Percentiles rank a stretch among this genome's conserved stretches.
Evolutionary conservation across 2,113 vertebrate genomes (phyloP).

Genomic region (Menura novaehollandiae): DNA sequence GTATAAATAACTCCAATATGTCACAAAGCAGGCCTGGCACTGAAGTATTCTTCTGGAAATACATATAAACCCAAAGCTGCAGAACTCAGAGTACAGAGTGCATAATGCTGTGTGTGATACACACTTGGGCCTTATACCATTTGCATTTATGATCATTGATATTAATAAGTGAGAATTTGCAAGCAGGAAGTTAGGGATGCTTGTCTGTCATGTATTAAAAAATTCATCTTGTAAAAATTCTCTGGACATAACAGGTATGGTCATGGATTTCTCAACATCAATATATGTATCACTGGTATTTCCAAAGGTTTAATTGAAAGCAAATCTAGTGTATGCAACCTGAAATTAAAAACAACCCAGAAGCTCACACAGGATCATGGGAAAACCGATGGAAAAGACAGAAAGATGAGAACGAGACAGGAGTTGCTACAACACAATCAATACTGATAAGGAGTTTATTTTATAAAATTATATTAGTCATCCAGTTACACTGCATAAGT

Average conservation of each 20-base stretch:
- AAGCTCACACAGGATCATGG: not conserved
- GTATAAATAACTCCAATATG: not conserved
- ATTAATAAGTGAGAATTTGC: not conserved
- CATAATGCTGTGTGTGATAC: accelerated
- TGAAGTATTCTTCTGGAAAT: not conserved
- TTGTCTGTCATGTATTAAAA: not conserved
- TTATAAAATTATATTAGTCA: not conserved
- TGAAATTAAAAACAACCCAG: not conserved
- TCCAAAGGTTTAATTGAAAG: not conserved
- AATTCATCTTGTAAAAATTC: not conserved
- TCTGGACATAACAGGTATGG: not conserved
- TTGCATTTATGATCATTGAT: not conserved
- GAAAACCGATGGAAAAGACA: not conserved
- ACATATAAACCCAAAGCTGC: not conserved
- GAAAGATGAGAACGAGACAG: not conserved
- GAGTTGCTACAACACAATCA: not conserved
- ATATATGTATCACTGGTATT: accelerated
- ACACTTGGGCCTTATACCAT: not conserved
- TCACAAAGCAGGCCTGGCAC: not conserved
- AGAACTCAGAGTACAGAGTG: not conserved
- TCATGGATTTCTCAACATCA: not conserved
- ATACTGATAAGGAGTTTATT: not conserved
- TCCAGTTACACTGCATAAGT: not conserved
- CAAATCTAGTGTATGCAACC: not conserved
- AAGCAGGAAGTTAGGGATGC: not conserved